phyloP scores from a whole-genome alignment of 2,888 invertebrate species.

The Drosophila aldrichi region DNA sequence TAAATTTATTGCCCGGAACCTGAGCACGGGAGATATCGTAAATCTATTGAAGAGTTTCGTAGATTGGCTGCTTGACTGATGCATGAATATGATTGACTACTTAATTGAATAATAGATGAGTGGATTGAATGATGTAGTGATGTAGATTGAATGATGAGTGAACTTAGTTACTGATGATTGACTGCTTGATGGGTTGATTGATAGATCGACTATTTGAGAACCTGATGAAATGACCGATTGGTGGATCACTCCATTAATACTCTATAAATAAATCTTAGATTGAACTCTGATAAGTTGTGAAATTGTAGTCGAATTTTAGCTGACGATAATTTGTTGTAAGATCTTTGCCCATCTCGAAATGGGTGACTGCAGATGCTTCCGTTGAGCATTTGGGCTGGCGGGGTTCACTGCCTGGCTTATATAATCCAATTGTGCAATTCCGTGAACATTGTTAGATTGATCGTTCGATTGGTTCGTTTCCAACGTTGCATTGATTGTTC shows the following conservation, averaged over 20 bases:
- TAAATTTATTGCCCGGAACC: constrained; percentile 4
- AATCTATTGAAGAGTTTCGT: neutral
- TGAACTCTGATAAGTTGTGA: neutral
- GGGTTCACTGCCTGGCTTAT: constrained; percentile 41
- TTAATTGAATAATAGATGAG: neutral
- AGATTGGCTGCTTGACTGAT: neutral
- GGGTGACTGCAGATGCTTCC: constrained; percentile 22
- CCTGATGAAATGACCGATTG: too few relatives aligned
- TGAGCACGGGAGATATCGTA: neutral
- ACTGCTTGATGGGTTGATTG: too few relatives aligned
- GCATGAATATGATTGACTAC: neutral
- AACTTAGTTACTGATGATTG: too few relatives aligned
- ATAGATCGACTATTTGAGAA: too few relatives aligned
- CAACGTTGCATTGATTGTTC: constrained; percentile 31
- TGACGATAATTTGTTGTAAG: neutral
- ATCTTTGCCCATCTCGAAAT: neutral
- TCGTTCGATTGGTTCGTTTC: constrained; percentile 35
- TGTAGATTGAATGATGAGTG: neutral
- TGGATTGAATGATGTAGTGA: neutral
- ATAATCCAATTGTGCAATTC: constrained; percentile 73
- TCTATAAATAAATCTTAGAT: neutral
- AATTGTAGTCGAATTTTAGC: neutral
- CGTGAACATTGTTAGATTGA: constrained; percentile 65
- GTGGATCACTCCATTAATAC: too few relatives aligned
- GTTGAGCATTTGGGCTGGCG: constrained; percentile 45